phyloP scores from a whole-genome alignment of 2,888 invertebrate genomes.

The Heliothis peltigera region DNA sequence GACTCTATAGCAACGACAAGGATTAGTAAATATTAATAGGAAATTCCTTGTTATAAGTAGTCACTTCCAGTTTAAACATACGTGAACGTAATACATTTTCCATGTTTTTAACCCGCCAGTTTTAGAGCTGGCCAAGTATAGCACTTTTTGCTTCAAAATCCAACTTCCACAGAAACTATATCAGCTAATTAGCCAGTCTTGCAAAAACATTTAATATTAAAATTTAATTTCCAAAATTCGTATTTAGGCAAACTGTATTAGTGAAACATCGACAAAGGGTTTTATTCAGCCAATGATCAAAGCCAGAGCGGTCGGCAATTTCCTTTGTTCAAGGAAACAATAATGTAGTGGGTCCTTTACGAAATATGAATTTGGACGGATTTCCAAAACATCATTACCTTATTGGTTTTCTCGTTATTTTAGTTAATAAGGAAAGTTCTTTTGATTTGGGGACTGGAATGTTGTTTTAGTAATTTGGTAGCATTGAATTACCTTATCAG shows the following conservation, averaged over 20 bases:
- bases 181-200: constrained; percentile 61
- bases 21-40: not conserved
- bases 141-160: constrained; percentile 52
- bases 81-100: constrained; percentile 53
- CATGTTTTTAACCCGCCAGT: constrained; percentile 66
- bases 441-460: constrained; percentile 28
- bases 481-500: constrained; percentile 16
- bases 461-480: constrained; percentile 21
- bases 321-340: constrained; percentile 62
- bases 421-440: constrained; percentile 44
- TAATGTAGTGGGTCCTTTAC: constrained; percentile 47
- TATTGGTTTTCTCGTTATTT: constrained; percentile 49
- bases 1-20: too few species aligned
- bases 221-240: constrained; percentile 40
- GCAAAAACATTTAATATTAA: constrained; percentile 48
- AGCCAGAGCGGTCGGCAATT: constrained; percentile 57
- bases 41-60: not conserved
- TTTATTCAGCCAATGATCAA: constrained; percentile 63
- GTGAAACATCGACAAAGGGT: constrained; percentile 60
- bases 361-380: constrained; percentile 60
- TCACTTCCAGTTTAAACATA: constrained; percentile 54
- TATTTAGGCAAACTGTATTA: constrained; percentile 60
- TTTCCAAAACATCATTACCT: constrained; percentile 62
- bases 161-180: constrained; percentile 55
- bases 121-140: constrained; percentile 71